Base-by-base conservation (phyloP, 2,113 vertebrate genomes). In the Vombatus ursinus region DNA sequence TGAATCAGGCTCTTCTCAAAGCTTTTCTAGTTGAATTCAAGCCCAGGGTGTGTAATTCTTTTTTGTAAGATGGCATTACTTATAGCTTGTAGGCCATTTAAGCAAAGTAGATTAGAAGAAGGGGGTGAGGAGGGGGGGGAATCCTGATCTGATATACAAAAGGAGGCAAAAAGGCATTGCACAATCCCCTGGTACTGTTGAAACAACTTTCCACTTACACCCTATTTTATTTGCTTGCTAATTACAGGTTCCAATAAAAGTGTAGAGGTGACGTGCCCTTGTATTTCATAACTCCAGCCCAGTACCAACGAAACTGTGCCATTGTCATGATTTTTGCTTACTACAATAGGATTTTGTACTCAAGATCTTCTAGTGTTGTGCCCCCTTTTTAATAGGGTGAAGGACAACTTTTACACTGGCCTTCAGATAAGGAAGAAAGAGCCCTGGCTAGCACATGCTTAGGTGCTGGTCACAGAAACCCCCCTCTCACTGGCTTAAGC, bases 171-270 rank as follows among this genome's bases (percentile, higher is more conserved):
- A 84, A 96, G 95, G 68, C 96, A 92, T 97, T 98, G 54, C 92
- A 94, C 52, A 97, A 96, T 97, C 61, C 52, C 95, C 50, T 95
- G 95, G 93, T 68, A 97, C 96, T 97, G 95, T 94, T 0, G 90
- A 97, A 97, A 95, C 68, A 96, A 93, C 93, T 96, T 97, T 97
- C 97, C 93, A 96, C 95, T 96, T 96, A 96, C 95, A 97, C 53
- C 91, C 96, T 91, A 96, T 97, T 97, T 97, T 96, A 97, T 95
- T 98, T 95, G 96, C 96, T 95, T 92, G 26, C 68, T 95, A 97
- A 92, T 98, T 97, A 97, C 48, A 97, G 92, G 93, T 94, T 95
- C 93, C 96, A 44, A 96, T 96, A 96, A 92, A 97, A 96, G 61
- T 90, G 77, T 77, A 95, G 52, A 97, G 91, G 51, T 97, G 97